A percentile compares a stretch with the other conserved stretches of the same genome.
These are phyloP conservation scores for Acleris literana DNA, from an alignment of 2,888 invertebrate species.

Conservation along the genomic window DNA sequence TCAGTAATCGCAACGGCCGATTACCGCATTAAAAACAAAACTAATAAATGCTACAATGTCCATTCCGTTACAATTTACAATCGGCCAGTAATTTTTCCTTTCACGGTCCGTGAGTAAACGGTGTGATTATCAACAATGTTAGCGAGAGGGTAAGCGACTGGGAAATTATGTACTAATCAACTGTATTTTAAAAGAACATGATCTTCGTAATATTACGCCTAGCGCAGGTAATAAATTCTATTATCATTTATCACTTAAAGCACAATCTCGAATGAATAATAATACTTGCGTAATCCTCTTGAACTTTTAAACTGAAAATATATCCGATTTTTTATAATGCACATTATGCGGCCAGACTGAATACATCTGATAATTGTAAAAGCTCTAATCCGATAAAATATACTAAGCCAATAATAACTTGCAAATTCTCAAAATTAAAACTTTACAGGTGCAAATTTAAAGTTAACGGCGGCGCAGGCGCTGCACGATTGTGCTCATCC, in stretches of 20 bases:
- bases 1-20: conserved; percentile 47
- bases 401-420: conserved; percentile 39
- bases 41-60: conserved; percentile 54
- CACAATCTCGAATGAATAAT: background rate
- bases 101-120: conserved; percentile 58
- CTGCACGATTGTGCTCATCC: conserved; percentile 42
- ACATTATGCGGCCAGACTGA: background rate
- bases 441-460: conserved; percentile 42
- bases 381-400: conserved; percentile 17
- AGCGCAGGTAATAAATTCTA: background rate
- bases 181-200: background rate
- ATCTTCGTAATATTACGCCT: background rate
- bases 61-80: conserved; percentile 46
- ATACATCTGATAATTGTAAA: conserved; percentile 15
- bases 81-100: conserved; percentile 52
- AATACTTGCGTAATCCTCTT: background rate
- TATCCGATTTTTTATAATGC: no score
- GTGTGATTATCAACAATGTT: conserved; percentile 61
- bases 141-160: conserved; percentile 40
- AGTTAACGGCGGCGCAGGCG: conserved; percentile 29
- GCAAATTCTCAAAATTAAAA: conserved; percentile 43
- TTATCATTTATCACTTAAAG: background rate
- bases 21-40: conserved; percentile 44
- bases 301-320: background rate
- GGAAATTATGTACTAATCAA: conserved; percentile 1